Evolutionary conservation across 2,113 vertebrate species (phyloP).

Genomic region (Phrynosoma platyrhinos): DNA sequence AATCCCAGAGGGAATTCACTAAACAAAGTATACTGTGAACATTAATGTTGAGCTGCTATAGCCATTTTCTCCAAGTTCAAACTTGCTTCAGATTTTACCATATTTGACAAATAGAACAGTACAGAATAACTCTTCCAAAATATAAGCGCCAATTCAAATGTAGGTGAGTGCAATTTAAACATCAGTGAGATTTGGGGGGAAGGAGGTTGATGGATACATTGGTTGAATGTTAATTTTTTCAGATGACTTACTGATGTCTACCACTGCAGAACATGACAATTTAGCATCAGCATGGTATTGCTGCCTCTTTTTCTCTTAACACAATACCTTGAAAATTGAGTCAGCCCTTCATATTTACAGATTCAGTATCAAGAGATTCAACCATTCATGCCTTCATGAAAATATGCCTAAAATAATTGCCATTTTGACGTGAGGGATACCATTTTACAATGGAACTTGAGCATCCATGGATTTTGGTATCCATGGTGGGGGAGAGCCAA

Average conservation of each 20-base stretch:
- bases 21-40: neutral
- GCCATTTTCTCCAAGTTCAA: neutral
- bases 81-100: neutral
- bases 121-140: neutral
- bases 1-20: neutral
- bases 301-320: neutral
- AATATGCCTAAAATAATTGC: no score
- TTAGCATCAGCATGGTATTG: neutral
- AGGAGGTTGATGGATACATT: neutral
- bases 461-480: no score
- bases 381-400: no score
- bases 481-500: no score
- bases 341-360: no score
- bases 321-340: neutral
- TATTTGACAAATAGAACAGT: neutral
- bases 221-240: neutral
- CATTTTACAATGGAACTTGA: no score
- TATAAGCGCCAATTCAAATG: no score
- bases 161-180: neutral
- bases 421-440: no score
- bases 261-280: neutral
- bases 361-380: no score
- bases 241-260: neutral
- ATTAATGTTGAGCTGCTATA: neutral
- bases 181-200: no score